Percentiles rank a stretch among this genome's conserved stretches.
Evolutionary conservation across 2,113 vertebrate species (phyloP).

Genomic region (Cardinalis cardinalis): DNA sequence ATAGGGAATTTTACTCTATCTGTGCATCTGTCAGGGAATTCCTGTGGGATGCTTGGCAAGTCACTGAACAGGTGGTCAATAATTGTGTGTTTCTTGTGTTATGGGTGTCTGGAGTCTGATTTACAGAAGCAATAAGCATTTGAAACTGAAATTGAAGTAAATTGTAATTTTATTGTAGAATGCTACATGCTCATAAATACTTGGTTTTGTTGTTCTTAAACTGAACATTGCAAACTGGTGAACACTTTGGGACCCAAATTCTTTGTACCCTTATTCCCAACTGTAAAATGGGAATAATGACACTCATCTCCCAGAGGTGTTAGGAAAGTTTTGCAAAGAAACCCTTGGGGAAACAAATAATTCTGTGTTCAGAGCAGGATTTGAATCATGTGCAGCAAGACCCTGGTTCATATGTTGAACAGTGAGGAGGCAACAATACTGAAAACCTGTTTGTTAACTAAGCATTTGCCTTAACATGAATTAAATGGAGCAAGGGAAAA

Average conservation of each 20-base stretch:
- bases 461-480: background rate
- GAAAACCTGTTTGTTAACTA: background rate
- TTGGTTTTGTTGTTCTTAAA: conserved; percentile 37
- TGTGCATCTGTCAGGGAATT: conserved; percentile 59
- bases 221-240: background rate
- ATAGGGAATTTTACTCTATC: conserved; percentile 51
- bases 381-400: background rate
- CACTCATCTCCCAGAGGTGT: background rate
- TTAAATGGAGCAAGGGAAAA: background rate
- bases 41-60: conserved; percentile 47
- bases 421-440: background rate
- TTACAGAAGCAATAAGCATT: conserved; percentile 58
- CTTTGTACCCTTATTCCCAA: background rate
- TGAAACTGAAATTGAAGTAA: conserved; percentile 56
- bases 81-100: conserved; percentile 63
- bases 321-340: conserved; percentile 29
- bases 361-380: background rate
- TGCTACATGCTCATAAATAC: conserved; percentile 36
- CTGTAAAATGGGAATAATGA: conserved; percentile 8
- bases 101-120: conserved; percentile 63
- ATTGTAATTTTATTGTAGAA: conserved; percentile 54
- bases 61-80: conserved; percentile 64
- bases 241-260: background rate
- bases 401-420: background rate
- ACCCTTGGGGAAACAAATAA: background rate